Evolutionary conservation across 1,140 invertebrate genomes (phyloP).

Genomic region (Ridgeia piscesae): DNA sequence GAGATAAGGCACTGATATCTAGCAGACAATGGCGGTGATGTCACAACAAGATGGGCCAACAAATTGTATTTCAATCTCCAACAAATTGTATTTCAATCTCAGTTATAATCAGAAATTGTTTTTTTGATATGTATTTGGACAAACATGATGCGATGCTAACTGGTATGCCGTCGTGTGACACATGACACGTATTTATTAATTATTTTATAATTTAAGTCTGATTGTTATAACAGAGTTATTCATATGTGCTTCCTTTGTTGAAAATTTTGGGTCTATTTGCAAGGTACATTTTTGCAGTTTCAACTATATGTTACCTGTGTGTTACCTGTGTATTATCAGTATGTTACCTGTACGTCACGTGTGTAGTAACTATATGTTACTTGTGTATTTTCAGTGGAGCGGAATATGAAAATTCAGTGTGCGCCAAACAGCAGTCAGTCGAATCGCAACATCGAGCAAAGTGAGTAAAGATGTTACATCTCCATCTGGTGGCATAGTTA

Average conservation of each 20-base stretch:
- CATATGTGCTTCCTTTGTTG: no score
- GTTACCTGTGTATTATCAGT: not conserved
- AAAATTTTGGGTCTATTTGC: no score
- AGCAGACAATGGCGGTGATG: not conserved
- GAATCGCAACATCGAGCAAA: slow-evolving; percentile 66
- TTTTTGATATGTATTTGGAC: not conserved
- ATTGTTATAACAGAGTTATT: no score
- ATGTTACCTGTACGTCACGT: not conserved
- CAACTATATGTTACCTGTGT: not conserved
- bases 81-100: not conserved
- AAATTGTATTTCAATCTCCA: not conserved
- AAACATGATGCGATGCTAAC: no score
- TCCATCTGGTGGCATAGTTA: not conserved
- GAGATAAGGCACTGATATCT: not conserved
- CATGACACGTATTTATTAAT: no score
- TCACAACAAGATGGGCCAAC: not conserved
- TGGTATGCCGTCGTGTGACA: no score
- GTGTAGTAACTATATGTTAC: slow-evolving; percentile 21
- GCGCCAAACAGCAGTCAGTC: slow-evolving; percentile 47
- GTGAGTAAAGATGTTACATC: slow-evolving; percentile 45
- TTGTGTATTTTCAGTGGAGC: slow-evolving; percentile 51
- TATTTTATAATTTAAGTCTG: no score
- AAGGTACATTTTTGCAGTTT: no score
- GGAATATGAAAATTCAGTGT: slow-evolving; percentile 58
- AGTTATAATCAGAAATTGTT: not conserved